Conservation (phyloP, 2,888 invertebrate species). For the Acrocyrtus sp. region DNA sequence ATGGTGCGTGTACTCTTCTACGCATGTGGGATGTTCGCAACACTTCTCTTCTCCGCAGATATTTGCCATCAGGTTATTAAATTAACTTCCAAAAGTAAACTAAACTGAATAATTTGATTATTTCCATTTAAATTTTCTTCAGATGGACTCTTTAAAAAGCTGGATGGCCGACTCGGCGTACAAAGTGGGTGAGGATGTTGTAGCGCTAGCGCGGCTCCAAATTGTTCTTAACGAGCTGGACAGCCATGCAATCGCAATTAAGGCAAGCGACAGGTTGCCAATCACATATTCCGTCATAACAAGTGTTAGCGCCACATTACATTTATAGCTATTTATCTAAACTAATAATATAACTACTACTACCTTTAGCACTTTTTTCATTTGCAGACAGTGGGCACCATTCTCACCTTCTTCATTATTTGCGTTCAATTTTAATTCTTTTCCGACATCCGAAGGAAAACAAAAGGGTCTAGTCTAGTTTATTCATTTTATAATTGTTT, state of each 20-base stretch:
- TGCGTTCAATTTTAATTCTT: conserved; percentile 13
- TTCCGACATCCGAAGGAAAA: no score
- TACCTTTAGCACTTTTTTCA: background rate
- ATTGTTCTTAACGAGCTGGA: conserved; percentile 12
- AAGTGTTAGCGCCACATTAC: conserved; percentile 7
- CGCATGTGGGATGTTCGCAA: background rate
- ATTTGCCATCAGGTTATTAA: conserved; percentile 10
- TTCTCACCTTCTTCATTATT: conserved; percentile 21
- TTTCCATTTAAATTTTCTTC: background rate
- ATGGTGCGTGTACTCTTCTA: conserved; percentile 6
- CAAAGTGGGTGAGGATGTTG: background rate
- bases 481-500: no score
- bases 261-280: background rate
- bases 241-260: background rate
- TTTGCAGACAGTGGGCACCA: conserved; percentile 10
- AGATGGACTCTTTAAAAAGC: background rate
- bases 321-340: background rate
- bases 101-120: background rate
- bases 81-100: background rate
- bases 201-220: background rate
- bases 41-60: conserved; percentile 4
- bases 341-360: background rate
- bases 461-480: no score
- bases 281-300: conserved; percentile 6
- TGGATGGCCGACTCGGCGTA: conserved; percentile 8